phyloP scores from a whole-genome alignment of 2,113 vertebrate species.

The Pachyramphus minor region DNA sequence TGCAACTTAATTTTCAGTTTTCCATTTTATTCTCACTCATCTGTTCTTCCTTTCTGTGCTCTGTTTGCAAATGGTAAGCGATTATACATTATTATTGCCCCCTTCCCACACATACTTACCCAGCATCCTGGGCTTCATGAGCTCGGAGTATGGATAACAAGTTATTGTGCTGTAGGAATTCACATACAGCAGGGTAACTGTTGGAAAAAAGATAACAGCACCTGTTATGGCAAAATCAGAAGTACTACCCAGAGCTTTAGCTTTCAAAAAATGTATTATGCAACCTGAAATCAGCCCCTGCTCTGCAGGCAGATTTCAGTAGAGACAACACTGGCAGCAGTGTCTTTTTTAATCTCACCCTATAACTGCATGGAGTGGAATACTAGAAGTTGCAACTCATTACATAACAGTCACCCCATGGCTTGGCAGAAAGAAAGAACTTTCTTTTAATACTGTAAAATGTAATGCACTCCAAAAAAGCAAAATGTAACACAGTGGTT shows the following conservation, averaged over 20 bases:
- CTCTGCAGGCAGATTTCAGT: background rate
- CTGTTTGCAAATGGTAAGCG: background rate
- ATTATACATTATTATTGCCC: background rate
- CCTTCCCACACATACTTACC: conserved; percentile 77
- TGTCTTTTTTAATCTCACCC: background rate
- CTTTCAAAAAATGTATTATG: background rate
- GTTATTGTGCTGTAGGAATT: conserved; percentile 99
- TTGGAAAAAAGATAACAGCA: conserved; percentile 22
- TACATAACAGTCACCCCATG: background rate
- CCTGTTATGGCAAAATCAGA: conserved; percentile 22
- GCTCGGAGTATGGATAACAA: conserved; percentile 98
- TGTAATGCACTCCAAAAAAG: background rate
- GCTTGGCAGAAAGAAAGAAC: background rate
- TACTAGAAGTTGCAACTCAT: background rate
- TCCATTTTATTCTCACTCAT: background rate
- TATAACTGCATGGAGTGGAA: background rate
- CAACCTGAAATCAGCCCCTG: background rate
- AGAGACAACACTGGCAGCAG: background rate
- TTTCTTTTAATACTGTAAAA: background rate
- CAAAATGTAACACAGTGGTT: background rate
- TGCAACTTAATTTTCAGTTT: background rate
- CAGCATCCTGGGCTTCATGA: conserved; percentile 98
- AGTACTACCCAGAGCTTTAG: background rate
- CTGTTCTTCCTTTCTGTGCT: background rate
- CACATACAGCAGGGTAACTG: conserved; percentile 98